Evolutionary conservation across 2,113 vertebrate species (phyloP), one percentile per base, ranked within the genome.

Genomic region (Elachura formosa): DNA sequence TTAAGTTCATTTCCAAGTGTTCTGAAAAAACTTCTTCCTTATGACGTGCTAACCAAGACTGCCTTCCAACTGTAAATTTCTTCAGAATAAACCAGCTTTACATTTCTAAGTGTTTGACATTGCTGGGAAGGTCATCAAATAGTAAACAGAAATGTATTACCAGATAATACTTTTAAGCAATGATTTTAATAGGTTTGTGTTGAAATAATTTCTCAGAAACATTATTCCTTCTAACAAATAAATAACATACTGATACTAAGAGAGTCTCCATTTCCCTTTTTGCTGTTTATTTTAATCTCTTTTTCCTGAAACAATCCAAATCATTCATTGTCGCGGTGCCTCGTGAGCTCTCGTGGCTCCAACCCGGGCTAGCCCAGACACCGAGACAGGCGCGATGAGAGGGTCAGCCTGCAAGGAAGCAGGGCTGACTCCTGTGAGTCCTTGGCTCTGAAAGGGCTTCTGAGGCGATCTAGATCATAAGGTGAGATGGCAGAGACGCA

Each of bases 271-370:
- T 14, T 77, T 77, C 55, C 36, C 4, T 49, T 67, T 54, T 48
- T 29, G 2, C 3, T n/a, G 1, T 9, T n/a, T 79, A 68, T 45
- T 19, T 48, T 45, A 45, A 11, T 26, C 33, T 38, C 0, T 4
- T 34, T 89, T 73, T 66, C 25, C 36, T 38, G 18, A 84, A 90
- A 54, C 2, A 63, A 64, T 45, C 3, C 11, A 54, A 63, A 76
- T 29, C 1, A 43, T 33, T 51, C 2, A n/a, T n/a, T n/a, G n/a
- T n/a, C n/a, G n/a, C n/a, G n/a, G n/a, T n/a, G n/a, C n/a, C n/a
- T n/a, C n/a, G n/a, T n/a, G n/a, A n/a, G n/a, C n/a, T n/a, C n/a
- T n/a, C n/a, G n/a, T n/a, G n/a, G n/a, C n/a, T n/a, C n/a, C n/a
- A n/a, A n/a, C n/a, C n/a, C n/a, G n/a, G n/a, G n/a, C n/a, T n/a